phyloP scores from a whole-genome alignment of 2,888 invertebrate genomes.

The Ditula angustiorana region DNA sequence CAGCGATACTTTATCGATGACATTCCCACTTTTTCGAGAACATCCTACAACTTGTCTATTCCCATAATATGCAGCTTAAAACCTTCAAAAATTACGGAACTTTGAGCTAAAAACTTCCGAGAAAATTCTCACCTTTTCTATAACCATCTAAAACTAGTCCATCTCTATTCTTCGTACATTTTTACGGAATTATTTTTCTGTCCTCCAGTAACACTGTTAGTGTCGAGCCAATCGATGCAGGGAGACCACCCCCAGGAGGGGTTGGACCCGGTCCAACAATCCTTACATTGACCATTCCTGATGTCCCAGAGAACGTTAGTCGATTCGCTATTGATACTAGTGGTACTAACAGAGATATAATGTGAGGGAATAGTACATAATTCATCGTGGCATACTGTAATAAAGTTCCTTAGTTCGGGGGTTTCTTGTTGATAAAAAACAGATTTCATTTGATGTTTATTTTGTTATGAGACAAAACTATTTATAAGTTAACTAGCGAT shows the following conservation, averaged over 20 bases:
- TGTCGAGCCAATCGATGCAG: not conserved
- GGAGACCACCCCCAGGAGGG: not conserved
- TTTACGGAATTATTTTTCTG: not conserved
- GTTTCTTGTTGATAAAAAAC: not conserved
- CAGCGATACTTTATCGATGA: too few relatives aligned
- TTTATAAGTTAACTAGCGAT: too few relatives aligned
- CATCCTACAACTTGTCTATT: too few relatives aligned
- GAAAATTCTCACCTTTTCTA: too few relatives aligned
- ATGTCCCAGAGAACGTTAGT: conserved; percentile 2
- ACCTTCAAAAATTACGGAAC: too few relatives aligned
- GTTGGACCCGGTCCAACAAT: conserved; percentile 13
- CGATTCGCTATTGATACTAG: conserved; percentile 4
- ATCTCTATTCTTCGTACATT: too few relatives aligned
- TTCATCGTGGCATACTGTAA: conserved; percentile 12
- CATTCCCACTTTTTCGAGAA: too few relatives aligned
- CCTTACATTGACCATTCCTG: conserved; percentile 5
- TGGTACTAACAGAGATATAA: not conserved
- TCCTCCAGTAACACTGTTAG: not conserved
- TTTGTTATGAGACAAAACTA: not conserved
- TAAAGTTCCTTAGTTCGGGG: not conserved
- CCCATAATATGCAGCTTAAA: too few relatives aligned
- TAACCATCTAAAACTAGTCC: too few relatives aligned
- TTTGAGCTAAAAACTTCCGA: too few relatives aligned
- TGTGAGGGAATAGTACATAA: conserved; percentile 9
- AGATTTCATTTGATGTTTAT: too few relatives aligned